Conservation (phyloP, 1,140 invertebrate species). For the Eueides isabella region DNA sequence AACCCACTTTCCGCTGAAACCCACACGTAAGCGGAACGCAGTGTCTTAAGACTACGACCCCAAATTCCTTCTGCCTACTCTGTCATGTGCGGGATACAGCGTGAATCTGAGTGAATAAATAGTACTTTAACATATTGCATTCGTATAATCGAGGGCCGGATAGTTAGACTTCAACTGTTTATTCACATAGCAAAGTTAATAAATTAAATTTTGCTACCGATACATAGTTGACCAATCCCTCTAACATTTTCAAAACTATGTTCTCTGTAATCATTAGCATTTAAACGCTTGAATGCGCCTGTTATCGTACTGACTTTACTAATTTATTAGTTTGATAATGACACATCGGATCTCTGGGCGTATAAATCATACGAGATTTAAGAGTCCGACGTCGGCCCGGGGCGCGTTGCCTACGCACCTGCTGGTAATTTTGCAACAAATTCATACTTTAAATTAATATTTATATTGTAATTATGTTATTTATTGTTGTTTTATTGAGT, state of each 20-base stretch:
- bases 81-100: too few relatives aligned
- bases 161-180: too few relatives aligned
- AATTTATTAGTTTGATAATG: constrained; percentile 45
- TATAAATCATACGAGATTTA: constrained; percentile 42
- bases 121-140: too few relatives aligned
- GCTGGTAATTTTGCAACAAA: not conserved
- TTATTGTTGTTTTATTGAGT: too few relatives aligned
- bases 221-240: constrained; percentile 10
- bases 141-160: too few relatives aligned
- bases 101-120: too few relatives aligned
- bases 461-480: not conserved
- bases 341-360: constrained; percentile 35
- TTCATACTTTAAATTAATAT: constrained; percentile 1
- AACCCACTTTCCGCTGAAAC: too few relatives aligned
- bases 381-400: constrained; percentile 12
- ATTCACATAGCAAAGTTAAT: not conserved
- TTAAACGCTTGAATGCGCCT: constrained; percentile 40
- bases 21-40: too few relatives aligned
- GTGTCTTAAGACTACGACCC: too few relatives aligned
- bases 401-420: constrained; percentile 27
- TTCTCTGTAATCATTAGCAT: constrained; percentile 38
- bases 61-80: too few relatives aligned
- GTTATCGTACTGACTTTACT: constrained; percentile 37
- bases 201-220: not conserved
- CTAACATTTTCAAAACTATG: constrained; percentile 6